These are phyloP conservation scores for Lutjanus erythropterus DNA, from an alignment of 2,113 vertebrate genomes.

Conservation along the genomic window DNA sequence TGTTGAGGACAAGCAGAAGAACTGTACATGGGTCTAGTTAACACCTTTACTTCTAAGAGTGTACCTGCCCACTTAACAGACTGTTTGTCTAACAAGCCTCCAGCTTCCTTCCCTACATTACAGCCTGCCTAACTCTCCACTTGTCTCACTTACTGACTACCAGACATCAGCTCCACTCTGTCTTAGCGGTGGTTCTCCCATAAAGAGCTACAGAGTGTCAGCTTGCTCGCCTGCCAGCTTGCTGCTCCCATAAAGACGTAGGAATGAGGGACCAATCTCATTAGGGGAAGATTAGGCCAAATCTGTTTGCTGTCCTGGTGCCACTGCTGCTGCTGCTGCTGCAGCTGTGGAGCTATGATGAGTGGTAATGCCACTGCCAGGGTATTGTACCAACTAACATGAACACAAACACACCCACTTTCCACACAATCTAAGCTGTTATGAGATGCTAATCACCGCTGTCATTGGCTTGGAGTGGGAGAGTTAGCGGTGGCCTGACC, in stretches of 20 bases:
- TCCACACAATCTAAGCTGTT: slow-evolving; percentile 64
- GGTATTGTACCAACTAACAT: slow-evolving; percentile 58
- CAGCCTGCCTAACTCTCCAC: slow-evolving; percentile 35
- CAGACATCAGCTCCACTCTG: slow-evolving; percentile 29
- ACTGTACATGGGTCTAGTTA: too few species aligned
- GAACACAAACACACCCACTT: slow-evolving; percentile 54
- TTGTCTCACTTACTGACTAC: slow-evolving; percentile 46
- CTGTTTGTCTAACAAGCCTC: slow-evolving; percentile 12
- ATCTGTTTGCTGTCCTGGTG: slow-evolving; percentile 84
- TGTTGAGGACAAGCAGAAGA: too few species aligned
- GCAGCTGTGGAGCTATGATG: slow-evolving; percentile 52
- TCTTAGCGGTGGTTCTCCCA: slow-evolving; percentile 51
- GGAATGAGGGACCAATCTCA: slow-evolving; percentile 84
- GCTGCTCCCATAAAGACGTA: slow-evolving; percentile 78
- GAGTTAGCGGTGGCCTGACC: slow-evolving; percentile 56
- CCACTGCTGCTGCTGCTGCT: slow-evolving; percentile 56
- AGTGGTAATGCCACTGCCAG: slow-evolving; percentile 54
- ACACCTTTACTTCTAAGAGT: too few species aligned
- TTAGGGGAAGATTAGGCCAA: slow-evolving; percentile 85
- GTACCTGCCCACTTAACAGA: slow-evolving; percentile 1
- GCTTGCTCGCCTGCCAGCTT: slow-evolving; percentile 73
- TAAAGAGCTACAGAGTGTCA: slow-evolving; percentile 64
- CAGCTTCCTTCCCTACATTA: not conserved
- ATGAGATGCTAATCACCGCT: slow-evolving; percentile 71
- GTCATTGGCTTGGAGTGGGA: slow-evolving; percentile 60